Evolutionary conservation across 30 jellyfish, hydroid and myxozoan genomes (phyloP), one percentile per base, ranked within the genome.

Genomic region (Sanderia malayensis): DNA sequence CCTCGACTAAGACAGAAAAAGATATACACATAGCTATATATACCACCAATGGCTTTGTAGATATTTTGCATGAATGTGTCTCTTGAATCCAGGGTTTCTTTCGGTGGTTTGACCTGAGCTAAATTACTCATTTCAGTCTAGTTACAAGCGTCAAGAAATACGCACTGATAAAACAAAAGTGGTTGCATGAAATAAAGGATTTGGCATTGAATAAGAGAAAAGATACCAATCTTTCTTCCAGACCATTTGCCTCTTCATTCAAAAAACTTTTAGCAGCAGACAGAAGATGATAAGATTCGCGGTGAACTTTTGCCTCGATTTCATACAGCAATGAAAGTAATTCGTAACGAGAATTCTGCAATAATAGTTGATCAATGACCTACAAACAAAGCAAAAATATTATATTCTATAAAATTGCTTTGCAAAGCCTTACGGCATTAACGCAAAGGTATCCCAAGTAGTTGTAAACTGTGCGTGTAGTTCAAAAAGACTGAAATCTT

Each of bases 361-460:
- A 63, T 28, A 85, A 53, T 21, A 92, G 95, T 52, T 84, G 96
- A 1, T 84, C 87, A 20, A 92, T 92, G 4, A 92, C 98, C 98
- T 92, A n/a, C 13, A 55, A 60, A 69, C 0, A 0, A 4, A 60
- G 61, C n/a, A n/a, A n/a, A n/a, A n/a, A n/a, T n/a, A n/a, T n/a
- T n/a, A n/a, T n/a, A n/a, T n/a, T n/a, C n/a, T n/a, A n/a, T n/a
- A n/a, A n/a, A n/a, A n/a, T n/a, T n/a, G n/a, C n/a, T n/a, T n/a
- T n/a, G n/a, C n/a, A n/a, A n/a, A n/a, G n/a, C n/a, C n/a, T n/a
- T n/a, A n/a, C n/a, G n/a, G n/a, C n/a, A n/a, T n/a, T n/a, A n/a
- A n/a, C n/a, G n/a, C n/a, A n/a, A n/a, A n/a, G n/a, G n/a, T n/a
- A n/a, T n/a, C n/a, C n/a, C n/a, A n/a, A n/a, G n/a, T n/a, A n/a